Conservation (phyloP, 2,797 vertebrate species). For the Chelidonichthys spinosus region DNA sequence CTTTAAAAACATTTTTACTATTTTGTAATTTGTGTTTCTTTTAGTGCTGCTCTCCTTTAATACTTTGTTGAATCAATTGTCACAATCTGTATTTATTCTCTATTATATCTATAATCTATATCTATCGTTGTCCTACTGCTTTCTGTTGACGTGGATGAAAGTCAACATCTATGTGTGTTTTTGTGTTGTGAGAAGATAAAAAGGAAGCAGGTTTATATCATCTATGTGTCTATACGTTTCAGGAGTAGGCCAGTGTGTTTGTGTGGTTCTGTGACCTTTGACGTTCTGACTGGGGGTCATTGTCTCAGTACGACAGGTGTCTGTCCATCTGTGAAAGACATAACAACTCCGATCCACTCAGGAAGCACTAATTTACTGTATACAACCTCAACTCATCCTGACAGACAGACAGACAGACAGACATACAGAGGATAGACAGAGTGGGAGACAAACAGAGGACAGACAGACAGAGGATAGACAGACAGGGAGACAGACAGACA, state of each 20-base stretch:
- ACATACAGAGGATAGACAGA: too few relatives aligned
- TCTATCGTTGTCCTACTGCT: neutral
- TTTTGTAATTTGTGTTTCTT: too few relatives aligned
- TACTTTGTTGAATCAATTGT: too few relatives aligned
- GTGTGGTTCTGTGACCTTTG: constrained; percentile 57
- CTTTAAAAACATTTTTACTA: too few relatives aligned
- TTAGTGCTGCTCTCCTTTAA: too few relatives aligned
- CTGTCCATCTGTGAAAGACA: constrained; percentile 79
- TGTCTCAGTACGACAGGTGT: constrained; percentile 78
- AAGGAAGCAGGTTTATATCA: neutral
- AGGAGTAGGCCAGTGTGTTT: constrained; percentile 38
- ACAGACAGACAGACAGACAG: neutral
- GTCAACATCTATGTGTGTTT: neutral
- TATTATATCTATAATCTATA: too few relatives aligned
- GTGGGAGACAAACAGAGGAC: too few relatives aligned
- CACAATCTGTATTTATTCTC: too few relatives aligned
- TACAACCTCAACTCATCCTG: neutral
- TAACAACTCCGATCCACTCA: constrained; percentile 37
- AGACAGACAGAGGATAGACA: too few relatives aligned
- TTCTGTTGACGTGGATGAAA: neutral
- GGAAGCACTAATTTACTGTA: neutral
- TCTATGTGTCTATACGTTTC: neutral
- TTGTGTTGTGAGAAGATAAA: too few relatives aligned
- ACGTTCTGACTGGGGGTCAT: constrained; percentile 67
- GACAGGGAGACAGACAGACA: too few relatives aligned